Base-by-base conservation (phyloP, 2,113 vertebrate species). In the Antennarius striatus region DNA sequence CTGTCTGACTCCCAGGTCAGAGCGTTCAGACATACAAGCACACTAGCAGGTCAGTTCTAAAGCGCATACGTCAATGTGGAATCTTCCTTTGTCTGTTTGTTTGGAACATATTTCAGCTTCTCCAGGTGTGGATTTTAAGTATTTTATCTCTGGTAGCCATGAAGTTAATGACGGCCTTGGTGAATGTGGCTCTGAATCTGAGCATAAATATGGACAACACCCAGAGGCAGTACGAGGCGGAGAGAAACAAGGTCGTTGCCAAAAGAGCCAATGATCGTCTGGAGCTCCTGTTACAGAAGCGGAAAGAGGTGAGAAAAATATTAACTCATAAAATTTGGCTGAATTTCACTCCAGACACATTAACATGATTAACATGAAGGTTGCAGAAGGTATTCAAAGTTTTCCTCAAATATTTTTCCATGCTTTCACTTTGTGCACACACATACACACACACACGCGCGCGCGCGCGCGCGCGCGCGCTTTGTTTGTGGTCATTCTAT, bases 161-260 rank as follows among this genome's bases (percentile, higher is more conserved):
- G 97, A 99, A 98, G 81, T 87, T 99, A 85, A 99, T 99, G 97
- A 99, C 97, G 0, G 86, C 86, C 39, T 63, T 86, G 75, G 86
- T 88, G 82, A 99, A 99, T 13, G 97, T 99, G 65, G 97, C 97
- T 66, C 91, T 99, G 85, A 99, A 98, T 90, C 93, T 99, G 66
- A 98, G 96, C 90, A 98, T 99, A 88, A 99, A 99, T 86, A 96
- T 99, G 97, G 97, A 99, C 92, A 99, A 98, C 80, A 99, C 97
- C 2, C 97, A 99, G 84, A 91, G 97, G 69, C 97, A 99, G 51
- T 99, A 99, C 32, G 97, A 99, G 85, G 92, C 96, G 15, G 97
- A 99, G 83, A 91, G 96, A 64, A 98, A 97, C 91, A 99, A 99
- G 92, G 96, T 96, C 45, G 92, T 96, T 71, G 96, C 95, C 65